Conservation (phyloP, 92 coral and sea anemone genomes). For the Bergia puertoricense region DNA sequence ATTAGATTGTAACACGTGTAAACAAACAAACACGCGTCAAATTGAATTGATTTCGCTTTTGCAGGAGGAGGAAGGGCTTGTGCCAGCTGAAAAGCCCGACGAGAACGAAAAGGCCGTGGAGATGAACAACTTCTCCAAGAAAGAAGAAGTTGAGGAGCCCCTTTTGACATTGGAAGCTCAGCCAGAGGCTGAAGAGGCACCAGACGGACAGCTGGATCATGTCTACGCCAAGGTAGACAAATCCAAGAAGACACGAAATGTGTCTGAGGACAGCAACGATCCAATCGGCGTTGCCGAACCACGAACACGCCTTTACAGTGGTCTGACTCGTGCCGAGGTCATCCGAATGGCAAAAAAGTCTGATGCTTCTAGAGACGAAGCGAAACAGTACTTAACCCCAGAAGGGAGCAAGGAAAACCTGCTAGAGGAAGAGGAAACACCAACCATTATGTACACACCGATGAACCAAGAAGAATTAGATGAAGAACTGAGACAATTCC, state of each 20-base stretch:
- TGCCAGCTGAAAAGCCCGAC: constrained; percentile 32
- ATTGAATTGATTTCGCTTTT: neutral
- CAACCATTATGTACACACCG: constrained; percentile 54
- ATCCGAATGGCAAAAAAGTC: constrained; percentile 93
- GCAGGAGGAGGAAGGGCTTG: constrained; percentile 42
- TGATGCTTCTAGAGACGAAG: constrained; percentile 72
- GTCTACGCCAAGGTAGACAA: constrained; percentile 64
- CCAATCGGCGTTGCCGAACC: constrained; percentile 56
- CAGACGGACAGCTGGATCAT: constrained; percentile 51
- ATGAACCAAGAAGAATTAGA: constrained; percentile 77
- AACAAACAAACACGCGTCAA: neutral
- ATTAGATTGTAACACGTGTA: neutral
- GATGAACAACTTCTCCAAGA: constrained; percentile 43
- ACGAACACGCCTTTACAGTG: constrained; percentile 77
- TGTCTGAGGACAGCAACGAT: constrained; percentile 57
- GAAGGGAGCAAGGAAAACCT: constrained; percentile 67
- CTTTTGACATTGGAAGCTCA: constrained; percentile 36
- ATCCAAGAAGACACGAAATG: constrained; percentile 15
- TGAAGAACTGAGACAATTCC: constrained; percentile 73
- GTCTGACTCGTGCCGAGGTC: constrained; percentile 80
- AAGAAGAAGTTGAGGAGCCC: constrained; percentile 27
- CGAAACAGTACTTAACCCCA: constrained; percentile 70
- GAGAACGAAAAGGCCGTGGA: constrained; percentile 30
- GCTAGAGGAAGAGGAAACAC: constrained; percentile 49
- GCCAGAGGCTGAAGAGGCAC: constrained; percentile 44